Evolutionary conservation across 1,140 invertebrate species (phyloP).

Genomic region (Trichomalopsis sarcophagae): DNA sequence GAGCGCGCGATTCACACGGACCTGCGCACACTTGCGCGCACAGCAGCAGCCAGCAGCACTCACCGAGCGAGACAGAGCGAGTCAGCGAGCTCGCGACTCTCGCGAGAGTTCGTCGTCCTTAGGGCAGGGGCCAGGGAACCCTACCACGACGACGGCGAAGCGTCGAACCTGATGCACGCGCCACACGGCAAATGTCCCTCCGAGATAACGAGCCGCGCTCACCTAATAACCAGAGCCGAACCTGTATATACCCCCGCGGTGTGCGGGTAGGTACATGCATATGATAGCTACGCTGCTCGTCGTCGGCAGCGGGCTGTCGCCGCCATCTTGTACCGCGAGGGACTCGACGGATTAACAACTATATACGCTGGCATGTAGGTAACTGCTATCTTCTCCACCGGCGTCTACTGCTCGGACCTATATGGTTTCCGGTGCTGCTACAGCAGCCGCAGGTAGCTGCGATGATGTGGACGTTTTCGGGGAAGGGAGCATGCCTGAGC

Average conservation of each 20-base stretch:
- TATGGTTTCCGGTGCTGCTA: background rate
- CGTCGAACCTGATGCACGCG: background rate
- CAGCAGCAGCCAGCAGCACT: background rate
- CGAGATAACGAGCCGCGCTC: background rate
- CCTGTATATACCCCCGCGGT: too few relatives aligned
- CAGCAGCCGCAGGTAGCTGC: too few relatives aligned
- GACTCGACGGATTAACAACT: background rate
- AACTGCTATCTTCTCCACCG: too few relatives aligned
- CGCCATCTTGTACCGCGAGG: constrained; percentile 35
- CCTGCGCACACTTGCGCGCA: background rate
- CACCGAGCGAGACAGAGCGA: constrained; percentile 5
- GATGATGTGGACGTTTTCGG: too few relatives aligned
- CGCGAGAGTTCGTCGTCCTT: constrained; percentile 43
- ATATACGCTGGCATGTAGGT: background rate
- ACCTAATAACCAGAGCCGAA: too few relatives aligned
- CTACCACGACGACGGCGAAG: background rate
- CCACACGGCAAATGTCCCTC: background rate
- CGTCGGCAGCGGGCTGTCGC: background rate
- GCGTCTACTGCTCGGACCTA: background rate
- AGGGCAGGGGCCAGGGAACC: background rate
- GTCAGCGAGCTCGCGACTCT: background rate
- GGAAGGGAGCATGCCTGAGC: too few relatives aligned
- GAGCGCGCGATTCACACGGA: background rate
- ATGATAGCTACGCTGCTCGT: background rate
- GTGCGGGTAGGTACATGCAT: background rate